Evolutionary conservation across 2,888 invertebrate genomes (phyloP).

Genomic region (Cremastinae sp.): DNA sequence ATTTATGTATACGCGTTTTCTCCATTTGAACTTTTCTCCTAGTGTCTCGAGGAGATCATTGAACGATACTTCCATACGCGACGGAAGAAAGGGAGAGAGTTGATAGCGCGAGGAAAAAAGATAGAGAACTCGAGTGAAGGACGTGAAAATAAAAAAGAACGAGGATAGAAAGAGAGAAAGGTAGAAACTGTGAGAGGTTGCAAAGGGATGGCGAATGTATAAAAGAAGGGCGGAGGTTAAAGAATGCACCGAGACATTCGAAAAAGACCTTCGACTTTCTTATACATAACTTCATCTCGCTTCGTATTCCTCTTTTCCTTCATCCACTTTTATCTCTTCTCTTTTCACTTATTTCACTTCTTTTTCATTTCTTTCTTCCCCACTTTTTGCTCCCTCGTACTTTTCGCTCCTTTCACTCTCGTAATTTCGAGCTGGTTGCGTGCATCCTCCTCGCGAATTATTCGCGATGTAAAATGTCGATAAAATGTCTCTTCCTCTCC

Average conservation of each 20-base stretch:
- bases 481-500: slow-evolving; percentile 36
- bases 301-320: slow-evolving; percentile 23
- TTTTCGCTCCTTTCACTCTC: slow-evolving; percentile 26
- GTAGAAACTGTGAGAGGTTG: slow-evolving; percentile 9
- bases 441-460: slow-evolving; percentile 43
- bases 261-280: slow-evolving; percentile 21
- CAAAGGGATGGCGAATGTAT: slow-evolving; percentile 20
- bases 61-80: slow-evolving; percentile 17
- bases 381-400: neutral
- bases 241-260: slow-evolving; percentile 35
- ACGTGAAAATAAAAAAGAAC: too few species aligned
- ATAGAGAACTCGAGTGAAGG: slow-evolving; percentile 4
- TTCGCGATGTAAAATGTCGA: slow-evolving; percentile 51
- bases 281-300: slow-evolving; percentile 39
- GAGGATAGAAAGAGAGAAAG: slow-evolving; percentile 24
- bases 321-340: slow-evolving; percentile 7
- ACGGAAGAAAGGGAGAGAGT: neutral
- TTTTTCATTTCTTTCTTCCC: slow-evolving; percentile 2
- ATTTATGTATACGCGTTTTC: slow-evolving; percentile 5
- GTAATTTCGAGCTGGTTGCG: slow-evolving; percentile 35
- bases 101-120: slow-evolving; percentile 20
- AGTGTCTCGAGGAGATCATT: slow-evolving; percentile 22
- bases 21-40: slow-evolving; percentile 29
- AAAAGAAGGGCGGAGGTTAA: slow-evolving; percentile 52
- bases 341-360: too few species aligned